Base-by-base conservation (phyloP, 2,888 invertebrate genomes). In the Tachina lurida region DNA sequence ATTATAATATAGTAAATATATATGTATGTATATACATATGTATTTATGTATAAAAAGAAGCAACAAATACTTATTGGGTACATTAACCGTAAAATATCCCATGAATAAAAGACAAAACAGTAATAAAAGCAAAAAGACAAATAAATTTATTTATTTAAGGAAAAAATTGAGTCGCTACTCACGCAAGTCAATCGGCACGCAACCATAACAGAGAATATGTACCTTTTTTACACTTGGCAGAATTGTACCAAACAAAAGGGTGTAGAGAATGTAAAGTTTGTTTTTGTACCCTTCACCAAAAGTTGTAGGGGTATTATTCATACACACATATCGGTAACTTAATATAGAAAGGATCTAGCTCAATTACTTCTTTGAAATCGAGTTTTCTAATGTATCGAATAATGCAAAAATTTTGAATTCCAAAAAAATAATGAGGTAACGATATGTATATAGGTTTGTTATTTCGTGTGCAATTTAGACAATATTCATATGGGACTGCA, bases 91-190 rank as follows among this genome's bases (percentile, higher is more conserved):
- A 47, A 73, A 73, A 45, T 63, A 41, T 62, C 49, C 62, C 62
- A 62, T 5, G 52, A 39, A 39, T 19, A 41, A 13, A 74, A 62
- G 13, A 41, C 49, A 54, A 31, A 31, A 31, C 31, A 31, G 31
- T 31, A 31, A 54, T 56, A 43, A 73, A 73, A 49, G 3, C 31
- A 13, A 56, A 56, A 56, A 49, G 3, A 39, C 1, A 73, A 49
- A 62, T 63, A 75, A 63, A 43, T 52, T 17, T 31, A 67, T 58
- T 31, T 49, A 73, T 49, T 49, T 39, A n/a, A 67, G 56, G 17
- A 31, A 43, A 31, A 71, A 47, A 47, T 17, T 17, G 47, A 49
- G 39, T 47, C 52, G 19, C 7, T 45, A 13, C 19, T 41, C 47
- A 62, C 62, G 74, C 74, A 62, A 52, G 5, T 41, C 41, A 74